Evolutionary conservation across 2,888 invertebrate species (phyloP).

Genomic region (Orgyia antiqua): DNA sequence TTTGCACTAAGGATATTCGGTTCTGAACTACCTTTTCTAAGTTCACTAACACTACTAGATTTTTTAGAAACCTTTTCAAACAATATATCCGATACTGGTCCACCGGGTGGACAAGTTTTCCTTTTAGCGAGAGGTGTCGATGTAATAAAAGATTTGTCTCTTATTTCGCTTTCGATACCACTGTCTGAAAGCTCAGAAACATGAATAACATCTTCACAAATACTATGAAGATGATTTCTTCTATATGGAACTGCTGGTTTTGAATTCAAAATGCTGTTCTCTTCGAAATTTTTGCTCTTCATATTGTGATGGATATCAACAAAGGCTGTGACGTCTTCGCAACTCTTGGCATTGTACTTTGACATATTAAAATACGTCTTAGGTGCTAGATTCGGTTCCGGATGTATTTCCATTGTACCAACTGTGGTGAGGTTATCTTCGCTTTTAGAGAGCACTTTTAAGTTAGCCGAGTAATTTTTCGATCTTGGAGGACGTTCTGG

Average conservation of each 20-base stretch:
- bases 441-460: slow-evolving; percentile 56
- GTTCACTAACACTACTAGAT: slow-evolving; percentile 42
- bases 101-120: slow-evolving; percentile 51
- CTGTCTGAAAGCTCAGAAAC: slow-evolving; percentile 48
- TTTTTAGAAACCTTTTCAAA: slow-evolving; percentile 58
- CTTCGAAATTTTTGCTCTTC: slow-evolving; percentile 60
- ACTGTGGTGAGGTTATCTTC: slow-evolving; percentile 62
- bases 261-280: slow-evolving; percentile 62
- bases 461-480: slow-evolving; percentile 37
- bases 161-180: slow-evolving; percentile 49
- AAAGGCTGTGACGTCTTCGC: slow-evolving; percentile 63
- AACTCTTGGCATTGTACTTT: slow-evolving; percentile 64
- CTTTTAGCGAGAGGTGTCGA: slow-evolving; percentile 62
- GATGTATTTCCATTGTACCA: slow-evolving; percentile 49
- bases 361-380: slow-evolving; percentile 41
- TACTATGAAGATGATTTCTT: slow-evolving; percentile 49
- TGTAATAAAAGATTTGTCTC: slow-evolving; percentile 47
- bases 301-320: slow-evolving; percentile 52
- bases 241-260: slow-evolving; percentile 36
- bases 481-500: slow-evolving; percentile 56
- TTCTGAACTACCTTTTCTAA: slow-evolving; percentile 61
- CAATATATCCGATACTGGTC: slow-evolving; percentile 47
- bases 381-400: slow-evolving; percentile 38
- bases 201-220: slow-evolving; percentile 47
- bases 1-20: slow-evolving; percentile 54